Evolutionary conservation across 2,113 vertebrate genomes (phyloP).

Genomic region (Ceyx cyanopectus): DNA sequence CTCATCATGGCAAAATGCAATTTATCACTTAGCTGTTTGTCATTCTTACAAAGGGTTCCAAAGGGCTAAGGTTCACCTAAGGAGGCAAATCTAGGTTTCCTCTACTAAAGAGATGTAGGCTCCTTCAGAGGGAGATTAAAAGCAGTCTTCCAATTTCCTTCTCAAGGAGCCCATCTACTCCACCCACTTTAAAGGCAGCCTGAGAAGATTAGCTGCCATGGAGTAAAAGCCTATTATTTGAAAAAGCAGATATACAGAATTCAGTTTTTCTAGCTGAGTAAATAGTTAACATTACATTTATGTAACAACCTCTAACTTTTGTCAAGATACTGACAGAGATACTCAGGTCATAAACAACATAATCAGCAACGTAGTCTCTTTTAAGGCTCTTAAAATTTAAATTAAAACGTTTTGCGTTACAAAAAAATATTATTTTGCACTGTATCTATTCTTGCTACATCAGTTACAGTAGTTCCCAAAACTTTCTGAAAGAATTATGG

Average conservation of each 20-base stretch:
- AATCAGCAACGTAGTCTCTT: background rate
- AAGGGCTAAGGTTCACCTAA: background rate
- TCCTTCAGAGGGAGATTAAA: background rate
- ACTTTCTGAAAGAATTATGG: background rate
- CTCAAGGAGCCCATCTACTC: background rate
- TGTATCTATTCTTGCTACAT: background rate
- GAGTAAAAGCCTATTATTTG: background rate
- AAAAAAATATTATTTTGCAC: background rate
- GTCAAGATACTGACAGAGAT: background rate
- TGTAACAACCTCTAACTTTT: background rate
- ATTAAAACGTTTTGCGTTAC: background rate
- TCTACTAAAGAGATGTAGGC: background rate
- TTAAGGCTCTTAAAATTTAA: background rate
- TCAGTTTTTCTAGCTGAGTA: background rate
- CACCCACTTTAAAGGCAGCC: background rate
- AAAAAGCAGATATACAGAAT: background rate
- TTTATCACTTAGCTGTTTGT: background rate
- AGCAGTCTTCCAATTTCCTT: background rate
- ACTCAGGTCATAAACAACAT: background rate
- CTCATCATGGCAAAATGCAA: background rate
- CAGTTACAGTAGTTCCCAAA: background rate
- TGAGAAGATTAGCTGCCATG: background rate
- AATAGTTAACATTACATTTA: background rate
- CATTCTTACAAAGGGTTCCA: background rate
- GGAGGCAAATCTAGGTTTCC: background rate